Conservation (phyloP, 2,113 vertebrate species). For the Machaerirhynchus nigripectus region DNA sequence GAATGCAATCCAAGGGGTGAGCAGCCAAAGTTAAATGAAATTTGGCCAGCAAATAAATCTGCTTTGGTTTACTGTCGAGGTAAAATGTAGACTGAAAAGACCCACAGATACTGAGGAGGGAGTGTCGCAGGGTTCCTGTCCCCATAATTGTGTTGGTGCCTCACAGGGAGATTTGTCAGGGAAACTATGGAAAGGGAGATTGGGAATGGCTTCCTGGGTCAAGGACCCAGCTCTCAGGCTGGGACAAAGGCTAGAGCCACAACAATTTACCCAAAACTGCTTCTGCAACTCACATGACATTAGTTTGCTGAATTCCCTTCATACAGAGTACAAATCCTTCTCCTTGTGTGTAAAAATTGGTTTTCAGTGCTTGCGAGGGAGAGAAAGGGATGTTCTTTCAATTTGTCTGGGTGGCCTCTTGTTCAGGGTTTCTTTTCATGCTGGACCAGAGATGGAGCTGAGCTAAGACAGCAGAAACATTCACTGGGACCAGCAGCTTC, state of each 20-base stretch:
- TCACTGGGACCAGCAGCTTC: neutral
- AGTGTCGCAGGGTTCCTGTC: neutral
- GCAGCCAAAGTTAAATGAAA: neutral
- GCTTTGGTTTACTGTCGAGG: neutral
- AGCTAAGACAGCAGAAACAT: neutral
- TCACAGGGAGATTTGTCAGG: neutral
- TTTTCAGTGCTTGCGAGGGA: neutral
- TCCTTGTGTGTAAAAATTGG: neutral
- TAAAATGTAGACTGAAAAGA: neutral
- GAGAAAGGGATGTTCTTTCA: neutral
- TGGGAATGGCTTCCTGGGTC: neutral
- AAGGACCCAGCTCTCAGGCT: neutral
- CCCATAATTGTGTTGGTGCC: neutral
- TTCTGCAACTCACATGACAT: accelerated
- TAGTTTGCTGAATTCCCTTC: neutral
- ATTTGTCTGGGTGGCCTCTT: neutral
- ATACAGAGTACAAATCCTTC: accelerated
- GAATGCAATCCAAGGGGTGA: neutral
- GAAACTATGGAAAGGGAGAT: neutral
- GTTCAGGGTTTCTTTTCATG: neutral
- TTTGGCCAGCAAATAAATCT: neutral
- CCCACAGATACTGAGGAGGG: neutral
- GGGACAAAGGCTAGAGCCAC: neutral
- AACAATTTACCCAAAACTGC: neutral
- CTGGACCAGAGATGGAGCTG: neutral